Percentiles rank a stretch among this genome's conserved stretches.
phyloP scores from a whole-genome alignment of 1,140 invertebrate species.

The Cataglyphis hispanica region DNA sequence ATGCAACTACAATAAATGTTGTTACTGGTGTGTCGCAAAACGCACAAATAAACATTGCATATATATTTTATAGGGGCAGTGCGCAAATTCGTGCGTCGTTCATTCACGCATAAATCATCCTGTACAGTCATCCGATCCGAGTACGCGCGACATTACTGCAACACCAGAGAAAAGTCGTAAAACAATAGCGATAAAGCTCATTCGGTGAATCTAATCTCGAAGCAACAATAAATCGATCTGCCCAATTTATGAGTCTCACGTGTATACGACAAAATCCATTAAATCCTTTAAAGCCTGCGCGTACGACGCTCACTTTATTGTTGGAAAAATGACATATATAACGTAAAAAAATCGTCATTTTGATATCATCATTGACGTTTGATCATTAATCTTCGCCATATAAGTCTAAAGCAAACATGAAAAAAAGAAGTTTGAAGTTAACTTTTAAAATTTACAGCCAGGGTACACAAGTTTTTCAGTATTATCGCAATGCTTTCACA shows the following conservation, averaged over 20 bases:
- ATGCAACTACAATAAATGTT: constrained; percentile 53
- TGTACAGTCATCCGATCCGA: constrained; percentile 3
- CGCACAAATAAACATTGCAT: constrained; percentile 40
- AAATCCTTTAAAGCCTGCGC: constrained; percentile 16
- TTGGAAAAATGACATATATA: neutral
- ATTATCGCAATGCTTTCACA: neutral
- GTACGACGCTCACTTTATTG: neutral
- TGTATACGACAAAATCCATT: constrained; percentile 30
- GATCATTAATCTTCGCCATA: neutral
- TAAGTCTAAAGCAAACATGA: neutral
- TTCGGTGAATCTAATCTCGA: constrained; percentile 59
- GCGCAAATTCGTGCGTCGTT: constrained; percentile 33
- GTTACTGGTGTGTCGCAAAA: constrained; percentile 32
- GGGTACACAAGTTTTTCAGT: neutral
- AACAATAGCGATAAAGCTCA: constrained; percentile 62
- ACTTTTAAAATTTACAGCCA: constrained; percentile 20
- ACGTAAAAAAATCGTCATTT: constrained; percentile 22
- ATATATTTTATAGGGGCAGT: constrained; percentile 20
- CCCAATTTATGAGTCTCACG: constrained; percentile 37
- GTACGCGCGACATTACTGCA: constrained; percentile 24
- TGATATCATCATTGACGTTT: neutral
- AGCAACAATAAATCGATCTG: constrained; percentile 56
- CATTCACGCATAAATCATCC: constrained; percentile 47
- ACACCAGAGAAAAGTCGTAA: constrained; percentile 60
- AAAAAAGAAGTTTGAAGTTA: neutral